A percentile compares a stretch with the other conserved stretches of the same genome.
Conservation (phyloP, 1,140 invertebrate genomes). For the Campodea augens region DNA sequence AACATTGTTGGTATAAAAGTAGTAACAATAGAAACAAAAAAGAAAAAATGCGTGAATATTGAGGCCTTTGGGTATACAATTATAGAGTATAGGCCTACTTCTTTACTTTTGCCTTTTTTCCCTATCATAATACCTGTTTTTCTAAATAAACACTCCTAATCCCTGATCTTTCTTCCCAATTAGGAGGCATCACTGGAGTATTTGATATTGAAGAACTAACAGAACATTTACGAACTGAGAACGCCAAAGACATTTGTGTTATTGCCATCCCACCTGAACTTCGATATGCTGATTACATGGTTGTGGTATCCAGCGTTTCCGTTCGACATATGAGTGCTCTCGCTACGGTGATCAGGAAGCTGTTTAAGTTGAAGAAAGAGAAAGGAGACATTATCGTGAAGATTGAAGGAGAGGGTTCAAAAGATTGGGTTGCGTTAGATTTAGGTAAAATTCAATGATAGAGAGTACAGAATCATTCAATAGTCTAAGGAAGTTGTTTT, state of each 20-base stretch:
- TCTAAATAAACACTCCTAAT: too few species aligned
- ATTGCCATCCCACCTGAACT: slow-evolving; percentile 47
- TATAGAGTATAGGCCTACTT: too few species aligned
- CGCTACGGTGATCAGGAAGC: slow-evolving; percentile 50
- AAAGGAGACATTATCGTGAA: slow-evolving; percentile 41
- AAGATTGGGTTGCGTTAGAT: slow-evolving; percentile 77
- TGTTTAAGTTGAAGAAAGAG: slow-evolving; percentile 53
- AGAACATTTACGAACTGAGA: slow-evolving; percentile 50
- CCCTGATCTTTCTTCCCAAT: too few species aligned
- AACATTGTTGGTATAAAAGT: too few species aligned
- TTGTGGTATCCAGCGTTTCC: slow-evolving; percentile 53
- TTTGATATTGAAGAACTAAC: slow-evolving; percentile 75
- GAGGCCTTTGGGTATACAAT: too few species aligned
- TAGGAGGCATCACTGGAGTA: slow-evolving; percentile 58
- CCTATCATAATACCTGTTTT: too few species aligned
- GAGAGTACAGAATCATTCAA: too few species aligned
- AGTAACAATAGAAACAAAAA: too few species aligned
- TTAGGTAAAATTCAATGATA: slow-evolving; percentile 54
- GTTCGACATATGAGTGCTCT: slow-evolving; percentile 52
- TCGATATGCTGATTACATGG: slow-evolving; percentile 64
- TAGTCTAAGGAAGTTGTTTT: too few species aligned
- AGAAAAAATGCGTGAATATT: too few species aligned
- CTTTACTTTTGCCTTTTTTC: too few species aligned
- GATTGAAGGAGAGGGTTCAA: slow-evolving; percentile 51
- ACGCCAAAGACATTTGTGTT: slow-evolving; percentile 61